Evolutionary conservation across 1,140 invertebrate species (phyloP), one percentile per base, ranked within the genome.

Genomic region (Andrena cerasifolii): DNA sequence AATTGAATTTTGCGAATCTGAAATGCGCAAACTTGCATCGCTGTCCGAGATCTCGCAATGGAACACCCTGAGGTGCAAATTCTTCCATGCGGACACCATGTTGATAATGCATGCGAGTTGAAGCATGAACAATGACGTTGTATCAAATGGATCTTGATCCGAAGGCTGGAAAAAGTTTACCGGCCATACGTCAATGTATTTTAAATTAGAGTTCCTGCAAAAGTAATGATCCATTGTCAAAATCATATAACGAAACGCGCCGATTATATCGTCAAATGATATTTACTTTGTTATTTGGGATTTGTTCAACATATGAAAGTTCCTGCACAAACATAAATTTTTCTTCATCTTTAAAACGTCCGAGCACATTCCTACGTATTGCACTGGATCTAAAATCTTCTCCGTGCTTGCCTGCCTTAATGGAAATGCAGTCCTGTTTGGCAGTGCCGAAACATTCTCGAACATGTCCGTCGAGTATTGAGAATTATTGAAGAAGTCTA

Each of bases 131-230:
- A 99, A 93, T 81, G 96, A 98, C 51, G 96, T 98, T 85, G 96
- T 96, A 70, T 97, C 97, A 90, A 98, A 98, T 4, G 95, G 94
- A 89, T 97, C 96, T 73, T 96, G 94, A 83, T 95, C 94, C 1
- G 94, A 94, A 7, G 97, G 97, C 84, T 95, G 94, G 78, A 98
- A 95, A 78, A 98, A 95, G 89, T 99, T 98, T 0, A 98, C 95
- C 12, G 99, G 97, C 99, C 99, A 99, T 16, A 99, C 98, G 92
- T 99, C 99, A 73, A 99, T 98, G 90, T 96, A 98, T 81, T 95
- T 95, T 26, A 95, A 93, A 67, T 93, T 93, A 47, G 93, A 93
- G 81, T 93, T 94, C 76, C 94, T 94, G 68, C 14, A 91, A 90
- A 47, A 33, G 71, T 61, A 79, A 16, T 28, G 26, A 43, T 14